Percentiles rank a stretch among this genome's conserved stretches.
Evolutionary conservation across 2,113 vertebrate species (phyloP).

Genomic region (Rhea americana): DNA sequence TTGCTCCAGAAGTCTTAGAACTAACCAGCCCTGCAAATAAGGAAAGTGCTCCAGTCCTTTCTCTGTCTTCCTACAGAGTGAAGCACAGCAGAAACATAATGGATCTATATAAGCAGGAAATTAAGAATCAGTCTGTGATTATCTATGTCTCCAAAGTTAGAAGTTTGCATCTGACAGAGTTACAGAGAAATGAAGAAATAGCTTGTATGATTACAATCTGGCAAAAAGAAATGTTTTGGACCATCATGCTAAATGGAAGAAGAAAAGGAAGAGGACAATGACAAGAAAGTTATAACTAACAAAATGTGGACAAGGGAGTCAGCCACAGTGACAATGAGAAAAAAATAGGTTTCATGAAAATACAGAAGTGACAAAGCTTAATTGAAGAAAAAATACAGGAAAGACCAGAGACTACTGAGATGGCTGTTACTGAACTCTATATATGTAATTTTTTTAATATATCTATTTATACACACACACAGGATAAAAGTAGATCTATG

Average conservation of each 20-base stretch:
- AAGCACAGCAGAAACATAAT: neutral
- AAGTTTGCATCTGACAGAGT: neutral
- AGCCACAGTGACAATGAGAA: neutral
- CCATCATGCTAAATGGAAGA: neutral
- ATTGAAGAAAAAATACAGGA: neutral
- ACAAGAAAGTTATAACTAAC: neutral
- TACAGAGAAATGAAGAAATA: slow-evolving; percentile 12
- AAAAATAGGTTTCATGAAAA: neutral
- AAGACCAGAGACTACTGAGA: neutral
- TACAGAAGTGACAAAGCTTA: neutral
- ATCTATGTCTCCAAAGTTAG: neutral
- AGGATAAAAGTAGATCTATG: neutral
- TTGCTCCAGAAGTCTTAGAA: neutral
- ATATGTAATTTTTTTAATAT: neutral
- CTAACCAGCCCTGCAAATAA: neutral
- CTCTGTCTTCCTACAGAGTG: neutral
- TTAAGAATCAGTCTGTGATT: slow-evolving; percentile 32
- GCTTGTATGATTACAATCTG: neutral
- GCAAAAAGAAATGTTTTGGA: neutral
- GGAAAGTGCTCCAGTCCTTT: neutral
- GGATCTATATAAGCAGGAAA: neutral
- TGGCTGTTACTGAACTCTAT: neutral
- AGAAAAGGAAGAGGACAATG: neutral
- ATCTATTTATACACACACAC: neutral
- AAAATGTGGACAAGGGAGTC: neutral